These are phyloP conservation scores for Hyla sarda DNA, from an alignment of 2,113 vertebrate species.

Conservation along the genomic window DNA sequence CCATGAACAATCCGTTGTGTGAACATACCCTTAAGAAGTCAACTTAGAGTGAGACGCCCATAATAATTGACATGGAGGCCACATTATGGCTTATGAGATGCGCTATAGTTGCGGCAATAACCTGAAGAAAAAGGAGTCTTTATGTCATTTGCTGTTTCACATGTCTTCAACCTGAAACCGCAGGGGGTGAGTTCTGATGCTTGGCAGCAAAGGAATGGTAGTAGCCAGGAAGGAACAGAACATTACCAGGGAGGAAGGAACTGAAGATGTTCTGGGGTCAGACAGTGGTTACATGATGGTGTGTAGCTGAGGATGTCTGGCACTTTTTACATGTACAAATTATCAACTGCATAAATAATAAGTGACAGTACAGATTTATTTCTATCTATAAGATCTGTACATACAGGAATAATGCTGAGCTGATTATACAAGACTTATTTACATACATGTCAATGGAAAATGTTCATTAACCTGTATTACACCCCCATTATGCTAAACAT, in stretches of 20 bases:
- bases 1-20: too few species aligned
- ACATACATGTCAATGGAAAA: not conserved
- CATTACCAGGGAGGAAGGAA: too few species aligned
- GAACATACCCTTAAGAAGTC: too few species aligned
- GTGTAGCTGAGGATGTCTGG: not conserved
- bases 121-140: not conserved
- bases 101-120: too few species aligned
- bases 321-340: not conserved
- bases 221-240: not conserved
- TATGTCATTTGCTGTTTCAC: not conserved
- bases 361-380: not conserved
- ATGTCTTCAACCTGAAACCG: not conserved
- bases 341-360: not conserved
- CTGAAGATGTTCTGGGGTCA: too few species aligned
- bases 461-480: not conserved
- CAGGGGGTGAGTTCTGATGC: too few species aligned
- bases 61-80: too few species aligned
- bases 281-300: too few species aligned
- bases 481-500: not conserved
- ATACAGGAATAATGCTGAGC: not conserved
- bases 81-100: too few species aligned
- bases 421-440: not conserved
- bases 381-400: not conserved
- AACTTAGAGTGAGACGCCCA: too few species aligned
- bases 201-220: not conserved